Evolutionary conservation across 23 tunicate species (phyloP).

Genomic region (Aplidium turbinatum): DNA sequence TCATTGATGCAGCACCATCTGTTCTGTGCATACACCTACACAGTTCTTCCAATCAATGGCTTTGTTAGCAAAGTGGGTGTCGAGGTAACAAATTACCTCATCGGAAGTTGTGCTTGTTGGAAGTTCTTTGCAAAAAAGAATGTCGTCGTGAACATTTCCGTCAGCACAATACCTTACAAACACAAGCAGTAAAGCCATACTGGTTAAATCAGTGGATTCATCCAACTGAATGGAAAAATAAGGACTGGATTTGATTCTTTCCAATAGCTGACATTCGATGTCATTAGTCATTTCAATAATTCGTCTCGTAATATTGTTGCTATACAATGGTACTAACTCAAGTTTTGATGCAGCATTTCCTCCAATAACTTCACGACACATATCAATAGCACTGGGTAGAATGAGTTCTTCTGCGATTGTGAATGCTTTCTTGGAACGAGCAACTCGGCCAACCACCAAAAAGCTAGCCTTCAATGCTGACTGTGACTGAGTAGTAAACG

Average conservation of each 20-base stretch:
- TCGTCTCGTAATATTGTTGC: constrained; percentile 23
- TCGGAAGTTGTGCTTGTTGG: constrained; percentile 36
- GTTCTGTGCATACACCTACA: constrained; percentile 40
- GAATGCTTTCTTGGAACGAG: constrained; percentile 18
- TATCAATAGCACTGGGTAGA: constrained; percentile 9
- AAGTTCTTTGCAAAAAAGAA: constrained; percentile 20
- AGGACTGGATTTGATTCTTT: constrained; percentile 9
- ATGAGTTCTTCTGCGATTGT: constrained; percentile 33
- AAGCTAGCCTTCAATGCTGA: constrained; percentile 4
- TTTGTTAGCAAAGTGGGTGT: constrained; percentile 14
- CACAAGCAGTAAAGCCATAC: constrained; percentile 36
- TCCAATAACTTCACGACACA: constrained; percentile 11
- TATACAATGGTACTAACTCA: constrained; percentile 22
- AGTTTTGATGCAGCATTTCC: constrained; percentile 24
- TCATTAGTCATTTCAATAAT: constrained; percentile 29
- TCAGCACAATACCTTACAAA: constrained; percentile 31
- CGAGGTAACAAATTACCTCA: constrained; percentile 31
- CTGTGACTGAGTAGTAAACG: constrained; percentile 21
- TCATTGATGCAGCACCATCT: constrained; percentile 47
- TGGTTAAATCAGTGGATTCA: constrained; percentile 27
- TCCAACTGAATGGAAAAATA: constrained; percentile 30
- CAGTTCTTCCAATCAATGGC: constrained; percentile 26
- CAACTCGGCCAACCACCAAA: neutral
- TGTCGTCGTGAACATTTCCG: constrained; percentile 6
- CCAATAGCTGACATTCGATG: constrained; percentile 30